Evolutionary conservation across 2,888 invertebrate genomes (phyloP), one percentile per base, ranked within the genome.

Genomic region (Phyllotreta cruciferae): DNA sequence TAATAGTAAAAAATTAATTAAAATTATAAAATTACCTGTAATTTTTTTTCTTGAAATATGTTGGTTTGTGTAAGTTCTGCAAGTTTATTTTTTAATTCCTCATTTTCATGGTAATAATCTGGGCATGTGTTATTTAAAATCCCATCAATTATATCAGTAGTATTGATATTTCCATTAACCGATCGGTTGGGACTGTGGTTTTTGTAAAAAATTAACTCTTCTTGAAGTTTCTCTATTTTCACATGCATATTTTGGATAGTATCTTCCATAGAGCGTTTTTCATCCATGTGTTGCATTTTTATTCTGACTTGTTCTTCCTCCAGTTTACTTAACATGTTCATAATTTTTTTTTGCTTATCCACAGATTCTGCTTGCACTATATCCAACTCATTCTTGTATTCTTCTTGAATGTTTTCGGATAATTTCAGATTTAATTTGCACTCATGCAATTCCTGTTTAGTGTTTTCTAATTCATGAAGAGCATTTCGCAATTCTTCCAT

Each of bases 381-480:
- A 55, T 72, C 72, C 24, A 74, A 71, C 69, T 76, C 75, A 47
- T 70, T 68, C 66, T 66, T 68, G 24, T 70, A 74, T 41, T 78
- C 77, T 36, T 47, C 55, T 54, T 76, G 71, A 34, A 77, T 55
- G 9, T 71, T 66, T 55, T 66, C 67, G 1, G 66, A 54, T 36
- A 71, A 45, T 56, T 71, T 66, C 10, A 75, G 38, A 63, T 77
- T 71, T 38, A 74, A 66, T 49, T 73, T 73, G 42, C 62, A 64
- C 14, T 76, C 73, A 62, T 78, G 66, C 53, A 75, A 65, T 45
- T 70, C 64, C 63, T 79, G 79, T 45, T 74, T 75, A 37, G 67
- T 57, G 4, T 45, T 39, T 37, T 78, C 77, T 10, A 73, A 44
- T 39, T 75, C 71, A 13, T 10, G n/a, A 11, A 42, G 24, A 10